Base-by-base conservation (phyloP, 2,888 invertebrate genomes). In the Cheilosia impressa region DNA sequence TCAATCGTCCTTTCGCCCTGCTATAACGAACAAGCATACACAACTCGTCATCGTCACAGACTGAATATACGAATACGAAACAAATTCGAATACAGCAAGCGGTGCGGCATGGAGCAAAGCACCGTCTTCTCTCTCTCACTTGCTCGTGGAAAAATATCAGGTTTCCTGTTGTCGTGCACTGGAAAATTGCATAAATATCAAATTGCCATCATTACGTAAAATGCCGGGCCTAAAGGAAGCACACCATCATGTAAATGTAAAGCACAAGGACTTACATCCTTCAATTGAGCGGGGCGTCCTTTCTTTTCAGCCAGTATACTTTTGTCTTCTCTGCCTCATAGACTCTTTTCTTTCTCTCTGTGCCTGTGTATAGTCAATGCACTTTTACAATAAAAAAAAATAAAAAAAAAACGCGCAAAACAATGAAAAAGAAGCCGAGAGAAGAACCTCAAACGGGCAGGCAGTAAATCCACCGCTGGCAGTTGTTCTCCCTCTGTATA, bases 151-250 rank as follows among this genome's bases (percentile, higher is more conserved):
- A 82, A 77, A 77, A 65, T 63, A 81, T 81, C 73, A 58, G 66
- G 68, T 77, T 81, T 81, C 80, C 72, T 82, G 82, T 77, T 81
- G 82, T 75, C 72, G 85, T 77, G 85, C 73, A 77, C 73, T 72
- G 73, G 82, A 77, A 77, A 82, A 82, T 87, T 87, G 85, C 85
- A 73, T 87, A 87, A 82, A 87, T 73, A 81, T 87, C 72, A 87
- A 87, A 87, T 87, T 87, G 85, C 82, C 77, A 68, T 82, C 85
- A 87, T 87, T 87, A 87, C 81, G 72, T 87, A 77, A 87, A 82
- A 87, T 82, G 77, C 71, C 76, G 62, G 66, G 73, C 81, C 77
- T 68, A 82, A 73, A 77, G 85, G 81, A 87, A 77, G 73, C 57
- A 77, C 81, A 77, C 53, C 72, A 73, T 82, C 80, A 63, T 87